Conservation (phyloP, 2,113 vertebrate species). For the Anarrhichthys ocellatus region DNA sequence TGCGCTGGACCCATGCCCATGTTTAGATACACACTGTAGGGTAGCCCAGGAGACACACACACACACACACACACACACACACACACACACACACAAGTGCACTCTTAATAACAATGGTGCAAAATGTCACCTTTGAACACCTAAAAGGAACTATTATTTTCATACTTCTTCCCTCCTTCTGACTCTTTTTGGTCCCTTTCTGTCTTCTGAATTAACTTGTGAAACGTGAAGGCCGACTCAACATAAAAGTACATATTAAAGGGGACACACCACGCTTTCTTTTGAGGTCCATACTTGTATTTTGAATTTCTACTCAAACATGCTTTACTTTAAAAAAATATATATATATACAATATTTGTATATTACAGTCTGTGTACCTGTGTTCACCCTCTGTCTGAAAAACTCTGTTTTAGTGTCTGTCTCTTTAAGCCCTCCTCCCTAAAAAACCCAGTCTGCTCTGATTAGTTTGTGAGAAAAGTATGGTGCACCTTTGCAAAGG, state of each 20-base stretch:
- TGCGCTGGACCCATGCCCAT: conserved; percentile 40
- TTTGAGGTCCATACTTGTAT: background rate
- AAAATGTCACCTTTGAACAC: conserved; percentile 34
- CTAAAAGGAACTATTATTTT: background rate
- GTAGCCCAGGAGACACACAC: conserved; percentile 48
- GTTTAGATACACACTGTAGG: conserved; percentile 41
- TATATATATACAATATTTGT: background rate
- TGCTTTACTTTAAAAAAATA: no score
- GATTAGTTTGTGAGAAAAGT: no score
- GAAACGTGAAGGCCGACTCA: background rate
- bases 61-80: no score
- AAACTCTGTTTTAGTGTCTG: background rate
- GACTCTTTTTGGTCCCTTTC: background rate
- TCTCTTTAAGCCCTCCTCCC: no score
- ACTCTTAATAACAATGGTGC: background rate
- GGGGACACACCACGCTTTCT: background rate
- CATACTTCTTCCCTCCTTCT: background rate
- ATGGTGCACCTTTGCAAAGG: no score
- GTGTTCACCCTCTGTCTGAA: background rate
- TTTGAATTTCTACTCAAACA: background rate
- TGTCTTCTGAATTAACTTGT: background rate
- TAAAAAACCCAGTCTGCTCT: no score
- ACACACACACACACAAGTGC: background rate
- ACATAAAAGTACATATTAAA: background rate
- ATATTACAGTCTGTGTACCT: no score